These are phyloP conservation scores for Gallinago media DNA, from an alignment of 2,113 vertebrate genomes.

Conservation along the genomic window DNA sequence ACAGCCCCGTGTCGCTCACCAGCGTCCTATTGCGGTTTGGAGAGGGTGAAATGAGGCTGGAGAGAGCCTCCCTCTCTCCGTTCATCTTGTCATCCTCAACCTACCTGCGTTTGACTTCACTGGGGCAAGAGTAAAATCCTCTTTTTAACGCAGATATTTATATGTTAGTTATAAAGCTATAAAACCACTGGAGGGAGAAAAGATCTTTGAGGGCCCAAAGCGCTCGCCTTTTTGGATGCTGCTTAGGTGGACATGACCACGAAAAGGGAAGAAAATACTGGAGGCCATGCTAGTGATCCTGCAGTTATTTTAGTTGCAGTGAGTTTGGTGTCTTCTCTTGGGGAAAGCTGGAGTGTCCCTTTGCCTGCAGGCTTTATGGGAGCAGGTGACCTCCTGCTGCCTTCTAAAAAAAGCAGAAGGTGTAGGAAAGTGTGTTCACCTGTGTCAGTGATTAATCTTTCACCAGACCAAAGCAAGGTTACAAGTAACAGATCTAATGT, in stretches of 20 bases:
- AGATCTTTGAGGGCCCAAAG: background rate
- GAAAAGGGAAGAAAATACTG: background rate
- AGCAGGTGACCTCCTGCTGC: background rate
- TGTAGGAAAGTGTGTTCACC: background rate
- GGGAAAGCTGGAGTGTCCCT: background rate
- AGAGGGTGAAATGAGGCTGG: background rate
- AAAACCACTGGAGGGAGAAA: background rate
- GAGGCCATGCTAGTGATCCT: background rate
- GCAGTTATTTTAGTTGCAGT: background rate
- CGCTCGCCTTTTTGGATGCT: background rate
- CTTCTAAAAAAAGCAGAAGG: background rate
- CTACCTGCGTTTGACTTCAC: background rate
- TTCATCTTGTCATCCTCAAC: background rate
- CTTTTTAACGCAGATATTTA: background rate
- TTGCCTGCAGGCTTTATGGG: background rate
- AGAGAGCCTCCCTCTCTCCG: background rate
- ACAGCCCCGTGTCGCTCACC: background rate
- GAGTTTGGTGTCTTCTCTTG: rapidly evolving
- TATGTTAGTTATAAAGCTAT: background rate
- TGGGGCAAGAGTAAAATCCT: background rate
- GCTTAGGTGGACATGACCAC: background rate
- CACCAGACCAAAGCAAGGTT: background rate
- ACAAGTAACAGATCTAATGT: background rate
- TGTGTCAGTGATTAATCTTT: background rate
- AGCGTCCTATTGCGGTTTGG: background rate